phyloP scores from a whole-genome alignment of 2,888 invertebrate genomes.

The Pandemis corylana region DNA sequence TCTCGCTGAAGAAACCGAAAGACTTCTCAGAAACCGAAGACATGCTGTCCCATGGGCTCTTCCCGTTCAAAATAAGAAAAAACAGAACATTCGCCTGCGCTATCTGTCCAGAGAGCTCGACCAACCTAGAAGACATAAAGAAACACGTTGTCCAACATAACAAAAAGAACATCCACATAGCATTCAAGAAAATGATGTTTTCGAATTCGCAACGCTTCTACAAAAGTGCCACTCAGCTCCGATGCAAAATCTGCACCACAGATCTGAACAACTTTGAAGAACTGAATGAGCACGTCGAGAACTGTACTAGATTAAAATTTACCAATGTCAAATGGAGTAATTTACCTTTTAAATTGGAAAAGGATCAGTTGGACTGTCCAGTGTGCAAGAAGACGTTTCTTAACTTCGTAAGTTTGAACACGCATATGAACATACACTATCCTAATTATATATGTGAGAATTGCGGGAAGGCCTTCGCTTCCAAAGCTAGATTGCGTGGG shows the following conservation, averaged over 20 bases:
- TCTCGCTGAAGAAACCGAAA: conserved; percentile 53
- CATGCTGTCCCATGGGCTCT: conserved; percentile 66
- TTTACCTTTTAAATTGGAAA: conserved; percentile 75
- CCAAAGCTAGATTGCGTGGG: conserved; percentile 76
- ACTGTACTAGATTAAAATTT: conserved; percentile 61
- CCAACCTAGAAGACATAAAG: conserved; percentile 64
- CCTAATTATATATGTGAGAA: conserved; percentile 81
- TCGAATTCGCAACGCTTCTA: conserved; percentile 68
- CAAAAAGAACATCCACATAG: conserved; percentile 62
- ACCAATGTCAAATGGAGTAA: conserved; percentile 61
- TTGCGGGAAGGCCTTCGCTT: conserved; percentile 83
- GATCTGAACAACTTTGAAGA: conserved; percentile 65
- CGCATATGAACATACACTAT: conserved; percentile 83
- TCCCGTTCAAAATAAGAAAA: conserved; percentile 74
- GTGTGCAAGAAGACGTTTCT: conserved; percentile 74
- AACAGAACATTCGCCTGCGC: conserved; percentile 64
- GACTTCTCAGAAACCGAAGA: conserved; percentile 63
- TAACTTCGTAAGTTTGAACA: conserved; percentile 75
- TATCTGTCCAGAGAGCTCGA: conserved; percentile 66
- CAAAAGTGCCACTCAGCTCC: conserved; percentile 54
- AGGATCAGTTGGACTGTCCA: conserved; percentile 77
- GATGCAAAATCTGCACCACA: conserved; percentile 71
- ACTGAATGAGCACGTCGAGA: conserved; percentile 63
- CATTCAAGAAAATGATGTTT: conserved; percentile 73
- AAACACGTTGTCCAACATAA: conserved; percentile 65